These are phyloP conservation scores for Thelaira solivaga DNA, from an alignment of 2,888 invertebrate species.

Conservation along the genomic window DNA sequence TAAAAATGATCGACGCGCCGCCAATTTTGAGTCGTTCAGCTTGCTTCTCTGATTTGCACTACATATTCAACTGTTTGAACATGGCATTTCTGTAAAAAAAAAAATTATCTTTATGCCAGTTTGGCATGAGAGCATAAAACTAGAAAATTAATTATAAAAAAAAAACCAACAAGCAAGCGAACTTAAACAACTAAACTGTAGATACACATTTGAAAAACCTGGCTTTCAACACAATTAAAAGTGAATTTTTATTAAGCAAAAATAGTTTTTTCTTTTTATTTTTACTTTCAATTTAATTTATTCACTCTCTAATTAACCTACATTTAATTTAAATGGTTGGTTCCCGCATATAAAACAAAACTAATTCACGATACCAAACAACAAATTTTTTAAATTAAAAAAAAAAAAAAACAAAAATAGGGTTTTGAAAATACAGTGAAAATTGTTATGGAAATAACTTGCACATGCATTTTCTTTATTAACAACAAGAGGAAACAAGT, in stretches of 20 bases:
- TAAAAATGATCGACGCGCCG: too few species aligned
- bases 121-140: slow-evolving; percentile 29
- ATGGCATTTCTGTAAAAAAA: too few species aligned
- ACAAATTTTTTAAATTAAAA: slow-evolving; percentile 10
- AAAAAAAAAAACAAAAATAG: background rate
- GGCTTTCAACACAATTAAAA: slow-evolving; percentile 33
- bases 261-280: slow-evolving; percentile 31
- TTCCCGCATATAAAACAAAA: slow-evolving; percentile 6
- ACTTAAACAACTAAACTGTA: background rate
- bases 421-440: background rate
- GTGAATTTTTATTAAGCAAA: slow-evolving; percentile 39
- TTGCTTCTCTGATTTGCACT: too few species aligned
- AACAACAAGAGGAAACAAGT: slow-evolving; percentile 5
- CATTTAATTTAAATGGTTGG: slow-evolving; percentile 30
- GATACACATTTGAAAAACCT: slow-evolving; percentile 11
- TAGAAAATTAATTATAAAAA: slow-evolving; percentile 13
- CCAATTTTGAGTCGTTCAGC: too few species aligned
- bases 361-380: background rate
- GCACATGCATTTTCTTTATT: slow-evolving; percentile 18
- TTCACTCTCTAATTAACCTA: slow-evolving; percentile 38
- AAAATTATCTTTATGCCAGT: slow-evolving; percentile 1
- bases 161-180: background rate
- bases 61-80: too few species aligned
- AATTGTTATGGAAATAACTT: slow-evolving; percentile 34
- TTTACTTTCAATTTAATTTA: slow-evolving; percentile 10